These are phyloP conservation scores for Ommatoiulus sabulosus DNA, from an alignment of 2,888 invertebrate genomes.

Conservation along the genomic window DNA sequence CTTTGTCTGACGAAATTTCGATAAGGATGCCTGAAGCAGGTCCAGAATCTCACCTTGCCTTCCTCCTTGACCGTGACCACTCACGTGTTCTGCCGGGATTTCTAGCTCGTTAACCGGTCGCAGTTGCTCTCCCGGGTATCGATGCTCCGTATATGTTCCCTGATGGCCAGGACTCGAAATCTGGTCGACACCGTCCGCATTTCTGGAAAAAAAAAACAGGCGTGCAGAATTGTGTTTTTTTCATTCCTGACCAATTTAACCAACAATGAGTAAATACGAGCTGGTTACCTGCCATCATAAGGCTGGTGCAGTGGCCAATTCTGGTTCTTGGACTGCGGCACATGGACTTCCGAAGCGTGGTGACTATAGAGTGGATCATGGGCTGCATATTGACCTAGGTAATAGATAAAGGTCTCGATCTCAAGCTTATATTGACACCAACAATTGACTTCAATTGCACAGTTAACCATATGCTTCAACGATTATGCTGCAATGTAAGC, in stretches of 20 bases:
- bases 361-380: conserved; percentile 12
- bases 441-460: too few relatives aligned
- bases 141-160: not conserved
- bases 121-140: not conserved
- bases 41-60: not conserved
- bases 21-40: not conserved
- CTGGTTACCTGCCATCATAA: conserved; percentile 8
- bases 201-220: not conserved
- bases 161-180: not conserved
- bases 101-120: not conserved
- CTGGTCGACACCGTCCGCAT: not conserved
- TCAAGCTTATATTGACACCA: too few relatives aligned
- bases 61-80: not conserved
- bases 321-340: not conserved
- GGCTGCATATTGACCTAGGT: not conserved
- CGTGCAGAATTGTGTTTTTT: conserved; percentile 28
- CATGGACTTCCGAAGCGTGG: not conserved
- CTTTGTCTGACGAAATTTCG: not conserved
- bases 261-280: not conserved
- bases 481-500: too few relatives aligned
- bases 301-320: conserved; percentile 38
- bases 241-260: too few relatives aligned
- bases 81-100: not conserved
- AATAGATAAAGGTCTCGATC: too few relatives aligned
- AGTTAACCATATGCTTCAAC: too few relatives aligned